Conservation (phyloP, 2,113 vertebrate genomes). For the Megaceryle torquata region DNA sequence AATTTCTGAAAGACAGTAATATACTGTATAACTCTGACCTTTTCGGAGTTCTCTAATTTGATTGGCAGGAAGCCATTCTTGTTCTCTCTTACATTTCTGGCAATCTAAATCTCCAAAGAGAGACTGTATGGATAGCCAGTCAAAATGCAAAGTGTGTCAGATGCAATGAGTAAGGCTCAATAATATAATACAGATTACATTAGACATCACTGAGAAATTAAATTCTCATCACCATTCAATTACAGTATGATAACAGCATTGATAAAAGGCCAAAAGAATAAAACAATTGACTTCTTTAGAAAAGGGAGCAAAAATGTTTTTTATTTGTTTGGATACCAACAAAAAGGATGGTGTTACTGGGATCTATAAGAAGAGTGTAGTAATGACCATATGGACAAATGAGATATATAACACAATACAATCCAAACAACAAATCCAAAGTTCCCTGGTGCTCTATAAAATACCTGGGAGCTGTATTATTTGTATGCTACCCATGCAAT, state of each 20-base stretch:
- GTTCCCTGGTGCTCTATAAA: background rate
- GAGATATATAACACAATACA: background rate
- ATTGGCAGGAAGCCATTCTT: constrained; percentile 49
- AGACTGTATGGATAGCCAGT: background rate
- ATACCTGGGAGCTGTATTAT: background rate
- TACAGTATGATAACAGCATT: background rate
- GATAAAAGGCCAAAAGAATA: background rate
- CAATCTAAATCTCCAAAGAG: constrained; percentile 24
- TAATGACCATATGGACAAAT: background rate
- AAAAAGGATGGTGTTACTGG: background rate
- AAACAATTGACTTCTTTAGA: background rate
- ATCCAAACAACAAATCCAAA: background rate
- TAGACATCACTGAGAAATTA: background rate
- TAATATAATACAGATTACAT: constrained; percentile 20
- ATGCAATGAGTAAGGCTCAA: background rate
- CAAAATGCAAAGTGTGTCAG: background rate
- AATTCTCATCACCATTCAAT: background rate
- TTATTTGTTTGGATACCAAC: background rate
- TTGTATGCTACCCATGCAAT: background rate
- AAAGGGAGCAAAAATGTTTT: background rate
- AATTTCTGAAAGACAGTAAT: constrained; percentile 25
- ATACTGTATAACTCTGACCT: constrained; percentile 16
- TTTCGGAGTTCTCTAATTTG: constrained; percentile 39
- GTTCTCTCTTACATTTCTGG: constrained; percentile 6
- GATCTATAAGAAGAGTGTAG: background rate